Conservation (phyloP, 2,797 vertebrate species). For the Moxostoma hubbsi region DNA sequence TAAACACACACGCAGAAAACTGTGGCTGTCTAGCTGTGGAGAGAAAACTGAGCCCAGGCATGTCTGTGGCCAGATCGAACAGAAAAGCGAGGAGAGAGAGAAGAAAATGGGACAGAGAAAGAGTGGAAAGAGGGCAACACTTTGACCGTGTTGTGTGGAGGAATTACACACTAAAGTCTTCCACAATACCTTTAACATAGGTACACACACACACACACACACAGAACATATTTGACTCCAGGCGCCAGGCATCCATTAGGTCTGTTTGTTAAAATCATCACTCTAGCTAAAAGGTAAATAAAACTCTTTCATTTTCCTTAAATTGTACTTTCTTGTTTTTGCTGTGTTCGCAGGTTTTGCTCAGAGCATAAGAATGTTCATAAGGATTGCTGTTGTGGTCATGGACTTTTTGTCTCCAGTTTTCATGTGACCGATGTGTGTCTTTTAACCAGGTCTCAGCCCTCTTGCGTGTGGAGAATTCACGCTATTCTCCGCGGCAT, state of each 20-base stretch:
- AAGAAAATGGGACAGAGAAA: slow-evolving; percentile 6
- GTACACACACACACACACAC: slow-evolving; percentile 6
- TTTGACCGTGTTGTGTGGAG: slow-evolving; percentile 23
- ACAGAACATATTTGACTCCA: slow-evolving; percentile 27
- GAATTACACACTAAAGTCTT: slow-evolving; percentile 22
- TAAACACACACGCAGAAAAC: neutral
- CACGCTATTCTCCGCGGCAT: no score
- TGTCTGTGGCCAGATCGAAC: neutral
- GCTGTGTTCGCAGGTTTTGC: no score
- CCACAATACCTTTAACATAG: slow-evolving; percentile 17
- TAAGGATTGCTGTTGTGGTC: neutral
- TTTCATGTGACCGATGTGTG: slow-evolving; percentile 2
- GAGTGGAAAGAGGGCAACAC: neutral
- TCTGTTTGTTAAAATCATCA: slow-evolving; percentile 26
- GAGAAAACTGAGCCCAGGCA: neutral
- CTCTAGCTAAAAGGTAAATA: slow-evolving; percentile 10
- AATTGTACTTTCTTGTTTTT: no score
- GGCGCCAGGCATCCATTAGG: slow-evolving; percentile 5
- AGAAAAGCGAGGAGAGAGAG: neutral
- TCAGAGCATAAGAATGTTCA: no score
- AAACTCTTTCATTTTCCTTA: no score
- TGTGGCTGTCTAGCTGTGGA: neutral
- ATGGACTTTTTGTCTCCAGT: neutral
- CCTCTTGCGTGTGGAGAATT: neutral
- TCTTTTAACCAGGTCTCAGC: slow-evolving; percentile 14